Evolutionary conservation across 2,113 vertebrate species (phyloP), one percentile per base, ranked within the genome.

Genomic region (Atherinomorus stipes): DNA sequence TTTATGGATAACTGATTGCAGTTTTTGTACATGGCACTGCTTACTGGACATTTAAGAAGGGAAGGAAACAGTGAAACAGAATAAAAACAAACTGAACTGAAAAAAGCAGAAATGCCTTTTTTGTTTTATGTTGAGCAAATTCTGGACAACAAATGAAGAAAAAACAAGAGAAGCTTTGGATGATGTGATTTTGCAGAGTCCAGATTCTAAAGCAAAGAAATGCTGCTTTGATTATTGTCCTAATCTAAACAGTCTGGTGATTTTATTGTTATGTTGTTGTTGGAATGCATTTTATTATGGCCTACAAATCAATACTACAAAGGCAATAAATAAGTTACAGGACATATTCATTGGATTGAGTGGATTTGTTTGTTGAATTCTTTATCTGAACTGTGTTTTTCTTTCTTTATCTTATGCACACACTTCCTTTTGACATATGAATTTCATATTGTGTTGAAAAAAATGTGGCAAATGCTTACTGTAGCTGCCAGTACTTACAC

Each of bases 141-240:
- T 66, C 37, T 63, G 28, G 1, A 65, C 1, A 5, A 61, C 31
- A 3, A 31, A 28, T 42, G 11, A 50, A 40, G 5, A 4, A 69
- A 19, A 25, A 5, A 38, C 11, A 37, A 50, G 1, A 2, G 12
- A 66, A 23, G 40, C 21, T 0, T 23, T 26, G 40, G 49, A 65
- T 40, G 25, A 19, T 49, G n/a, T 40, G 50, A 62, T 22, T 37
- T 22, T 49, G 5, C 15, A 9, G 19, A 23, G 28, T 76, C 40
- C 42, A 16, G 31, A 28, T 26, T 44, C 11, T 54, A 34, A 68
- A 53, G 3, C 18, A 38, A 62, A 70, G 42, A 62, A 73, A 80
- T 50, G 64, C 57, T 69, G 68, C 1, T 73, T 70, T 64, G 42
- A 81, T 78, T 72, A 60, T 72, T 59, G 11, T 71, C 22, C n/a